Evolutionary conservation across 2,113 vertebrate genomes (phyloP).

Genomic region (Scomber japonicus): DNA sequence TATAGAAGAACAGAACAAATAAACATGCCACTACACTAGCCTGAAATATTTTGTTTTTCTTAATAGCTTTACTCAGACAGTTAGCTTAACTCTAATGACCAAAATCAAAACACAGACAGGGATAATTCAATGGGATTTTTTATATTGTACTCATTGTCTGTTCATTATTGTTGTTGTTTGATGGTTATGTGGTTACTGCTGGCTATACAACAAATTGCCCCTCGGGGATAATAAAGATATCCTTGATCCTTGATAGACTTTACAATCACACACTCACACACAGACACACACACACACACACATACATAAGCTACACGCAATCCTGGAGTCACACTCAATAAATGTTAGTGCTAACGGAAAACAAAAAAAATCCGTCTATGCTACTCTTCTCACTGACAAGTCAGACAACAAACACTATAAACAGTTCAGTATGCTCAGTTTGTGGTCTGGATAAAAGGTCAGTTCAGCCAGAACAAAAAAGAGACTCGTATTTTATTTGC

Average conservation of each 20-base stretch:
- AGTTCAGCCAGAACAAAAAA: slow-evolving; percentile 28
- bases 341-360: neutral
- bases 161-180: no score
- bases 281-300: neutral
- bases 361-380: slow-evolving; percentile 14
- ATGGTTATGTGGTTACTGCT: no score
- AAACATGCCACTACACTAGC: neutral
- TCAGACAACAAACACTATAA: slow-evolving; percentile 12
- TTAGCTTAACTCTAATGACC: neutral
- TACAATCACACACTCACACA: no score
- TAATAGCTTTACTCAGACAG: neutral
- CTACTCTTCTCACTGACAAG: slow-evolving; percentile 1
- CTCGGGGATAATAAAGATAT: no score
- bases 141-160: no score
- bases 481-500: neutral
- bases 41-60: neutral
- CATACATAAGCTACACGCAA: neutral
- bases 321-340: slow-evolving; percentile 2
- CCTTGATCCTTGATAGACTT: no score
- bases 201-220: no score
- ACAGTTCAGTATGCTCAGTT: neutral
- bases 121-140: no score
- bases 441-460: slow-evolving; percentile 36
- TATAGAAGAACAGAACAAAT: neutral
- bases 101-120: slow-evolving; percentile 4